Evolutionary conservation across 2,113 vertebrate species (phyloP), one percentile per base, ranked within the genome.

Genomic region (Saguinus imperator): DNA sequence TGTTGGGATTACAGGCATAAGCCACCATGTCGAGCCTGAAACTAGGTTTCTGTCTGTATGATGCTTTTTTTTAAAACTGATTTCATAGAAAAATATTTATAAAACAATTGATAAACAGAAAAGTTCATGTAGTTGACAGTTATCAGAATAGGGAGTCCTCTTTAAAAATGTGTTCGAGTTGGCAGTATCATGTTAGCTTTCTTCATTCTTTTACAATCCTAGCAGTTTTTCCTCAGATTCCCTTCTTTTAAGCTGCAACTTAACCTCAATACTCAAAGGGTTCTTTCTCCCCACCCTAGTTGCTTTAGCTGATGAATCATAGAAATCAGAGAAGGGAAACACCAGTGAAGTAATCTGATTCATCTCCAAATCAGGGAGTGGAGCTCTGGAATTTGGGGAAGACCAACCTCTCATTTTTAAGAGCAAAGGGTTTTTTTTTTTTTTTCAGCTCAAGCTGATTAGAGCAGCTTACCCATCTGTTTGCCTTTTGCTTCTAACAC

Each of bases 221-320:
- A 68, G 52, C 61, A 77, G 57, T 76, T 87, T 81, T 92, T 86
- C 82, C 82, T 68, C 70, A 85, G 27, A 55, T 48, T 79, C 43
- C 58, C 94, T 97, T 81, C 94, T 79, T 91, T 87, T 55, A 52
- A 35, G 21, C 70, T 52, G 43, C 7, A 32, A 12, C 25, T 72
- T 43, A 87, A 81, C 72, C 89, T 85, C 72, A 84, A 64, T 37
- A 57, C 50, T 86, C 23, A n/a, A 90, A 45, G 29, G 3, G 11
- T 55, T 81, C 37, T 58, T 61, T 68, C 29, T 57, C 97, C 87
- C 85, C 96, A 82, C 97, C 96, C 97, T 92, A 35, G 93, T 95
- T 98, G 95, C 97, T 94, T 18, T 80, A 90, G 94, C 68, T 91
- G 90, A 61, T 98, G 97, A 97, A 61, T 98, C 98, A 98, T 40